Evolutionary conservation across 2,888 invertebrate species (phyloP).

Genomic region (Lepidocyrtoides sp.): DNA sequence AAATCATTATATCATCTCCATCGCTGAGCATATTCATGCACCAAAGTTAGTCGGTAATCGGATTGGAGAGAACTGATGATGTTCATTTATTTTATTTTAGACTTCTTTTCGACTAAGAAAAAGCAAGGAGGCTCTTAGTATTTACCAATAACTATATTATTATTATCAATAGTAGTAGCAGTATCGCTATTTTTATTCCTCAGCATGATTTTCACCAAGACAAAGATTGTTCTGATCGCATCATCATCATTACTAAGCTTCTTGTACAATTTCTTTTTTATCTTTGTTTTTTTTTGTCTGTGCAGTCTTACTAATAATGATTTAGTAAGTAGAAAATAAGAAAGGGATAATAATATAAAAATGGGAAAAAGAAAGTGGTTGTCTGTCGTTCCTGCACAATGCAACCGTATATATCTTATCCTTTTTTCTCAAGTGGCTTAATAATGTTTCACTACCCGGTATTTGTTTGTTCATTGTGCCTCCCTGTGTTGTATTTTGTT

Average conservation of each 20-base stretch:
- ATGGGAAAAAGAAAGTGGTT: neutral
- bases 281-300: conserved; percentile 4
- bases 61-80: neutral
- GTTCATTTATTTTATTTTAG: no score
- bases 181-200: neutral
- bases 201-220: neutral
- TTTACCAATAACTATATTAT: no score
- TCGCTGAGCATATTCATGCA: neutral
- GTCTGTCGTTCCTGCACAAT: no score
- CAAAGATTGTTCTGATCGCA: conserved; percentile 16
- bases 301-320: conserved; percentile 9
- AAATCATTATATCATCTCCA: neutral
- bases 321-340: conserved; percentile 40
- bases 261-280: conserved; percentile 1
- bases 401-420: no score
- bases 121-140: neutral
- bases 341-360: conserved; percentile 16
- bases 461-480: neutral
- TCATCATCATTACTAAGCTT: conserved; percentile 24
- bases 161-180: no score
- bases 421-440: conserved; percentile 8
- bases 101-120: neutral
- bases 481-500: neutral
- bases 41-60: neutral
- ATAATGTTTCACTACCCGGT: neutral